Percentiles rank a stretch among this genome's conserved stretches.
These are phyloP conservation scores for Tromatobia lineatoria DNA, from an alignment of 2,888 invertebrate genomes.

Conservation along the genomic window DNA sequence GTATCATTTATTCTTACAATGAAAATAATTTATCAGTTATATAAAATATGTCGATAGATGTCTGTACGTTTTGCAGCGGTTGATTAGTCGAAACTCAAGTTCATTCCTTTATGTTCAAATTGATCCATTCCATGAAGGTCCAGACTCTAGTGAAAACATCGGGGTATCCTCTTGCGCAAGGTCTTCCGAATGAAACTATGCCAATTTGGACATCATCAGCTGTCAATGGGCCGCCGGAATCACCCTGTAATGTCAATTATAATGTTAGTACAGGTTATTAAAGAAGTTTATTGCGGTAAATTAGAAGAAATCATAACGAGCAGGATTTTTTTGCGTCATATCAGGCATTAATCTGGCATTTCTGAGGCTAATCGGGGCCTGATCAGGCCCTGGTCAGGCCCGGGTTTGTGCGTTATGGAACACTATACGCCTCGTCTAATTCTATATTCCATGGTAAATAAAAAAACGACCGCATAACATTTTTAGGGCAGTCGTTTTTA, in stretches of 20 bases:
- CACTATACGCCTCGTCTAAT: too few relatives aligned
- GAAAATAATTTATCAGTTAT: not conserved
- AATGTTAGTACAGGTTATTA: not conserved
- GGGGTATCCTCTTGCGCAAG: conserved; percentile 73
- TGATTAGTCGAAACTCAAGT: not conserved
- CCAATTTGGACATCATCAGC: conserved; percentile 75
- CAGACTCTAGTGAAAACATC: conserved; percentile 75
- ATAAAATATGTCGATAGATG: not conserved
- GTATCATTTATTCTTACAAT: not conserved
- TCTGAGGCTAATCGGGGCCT: too few relatives aligned
- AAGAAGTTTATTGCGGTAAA: too few relatives aligned
- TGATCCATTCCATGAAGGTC: conserved; percentile 71
- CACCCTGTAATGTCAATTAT: conserved; percentile 68
- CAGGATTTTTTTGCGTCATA: too few relatives aligned
- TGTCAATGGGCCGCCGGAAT: conserved; percentile 76
- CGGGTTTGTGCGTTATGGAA: too few relatives aligned
- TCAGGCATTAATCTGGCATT: too few relatives aligned
- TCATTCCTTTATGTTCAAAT: conserved; percentile 20
- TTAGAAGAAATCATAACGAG: too few relatives aligned
- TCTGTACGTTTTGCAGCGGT: not conserved
- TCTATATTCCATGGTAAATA: too few relatives aligned
- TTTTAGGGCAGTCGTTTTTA: too few relatives aligned
- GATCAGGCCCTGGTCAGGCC: too few relatives aligned
- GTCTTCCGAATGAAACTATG: conserved; percentile 75
- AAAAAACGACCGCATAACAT: too few relatives aligned